Percentiles rank a stretch among this genome's conserved stretches.
These are phyloP conservation scores for Gallinago media DNA, from an alignment of 2,113 vertebrate genomes.

Conservation along the genomic window DNA sequence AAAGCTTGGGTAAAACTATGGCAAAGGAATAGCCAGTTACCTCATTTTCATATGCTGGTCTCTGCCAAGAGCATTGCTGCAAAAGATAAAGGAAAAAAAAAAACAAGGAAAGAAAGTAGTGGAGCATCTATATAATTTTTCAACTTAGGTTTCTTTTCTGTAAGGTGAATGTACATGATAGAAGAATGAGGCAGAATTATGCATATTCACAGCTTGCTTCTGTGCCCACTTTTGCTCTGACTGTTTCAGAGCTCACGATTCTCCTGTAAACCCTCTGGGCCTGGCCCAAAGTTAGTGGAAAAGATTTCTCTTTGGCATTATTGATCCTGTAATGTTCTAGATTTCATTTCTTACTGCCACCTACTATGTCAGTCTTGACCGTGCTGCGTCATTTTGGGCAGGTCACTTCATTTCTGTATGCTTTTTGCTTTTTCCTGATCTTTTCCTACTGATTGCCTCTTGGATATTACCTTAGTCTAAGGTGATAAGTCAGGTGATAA, in stretches of 20 bases:
- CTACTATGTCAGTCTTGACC: not conserved
- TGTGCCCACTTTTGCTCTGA: not conserved
- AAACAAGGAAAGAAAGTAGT: not conserved
- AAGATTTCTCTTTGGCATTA: not conserved
- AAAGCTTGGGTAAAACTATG: not conserved
- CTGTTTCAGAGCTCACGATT: not conserved
- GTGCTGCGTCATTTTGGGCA: not conserved
- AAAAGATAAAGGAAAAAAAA: not conserved
- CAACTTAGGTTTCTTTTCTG: not conserved
- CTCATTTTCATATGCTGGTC: not conserved
- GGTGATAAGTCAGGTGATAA: no score
- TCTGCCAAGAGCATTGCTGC: not conserved
- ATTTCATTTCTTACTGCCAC: not conserved
- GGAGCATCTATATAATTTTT: not conserved
- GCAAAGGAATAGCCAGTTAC: not conserved
- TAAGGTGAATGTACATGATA: rapidly evolving
- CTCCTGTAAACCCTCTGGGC: not conserved
- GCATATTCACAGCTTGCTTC: not conserved
- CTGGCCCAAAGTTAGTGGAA: not conserved
- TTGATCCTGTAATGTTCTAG: not conserved
- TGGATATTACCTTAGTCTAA: not conserved
- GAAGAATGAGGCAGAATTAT: not conserved
- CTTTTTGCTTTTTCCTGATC: not conserved
- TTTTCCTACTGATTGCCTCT: not conserved
- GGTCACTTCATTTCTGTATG: not conserved